Percentiles rank a stretch among this genome's conserved stretches.
Conservation (phyloP, 2,888 invertebrate genomes). For the Sclerodermus sp. region DNA sequence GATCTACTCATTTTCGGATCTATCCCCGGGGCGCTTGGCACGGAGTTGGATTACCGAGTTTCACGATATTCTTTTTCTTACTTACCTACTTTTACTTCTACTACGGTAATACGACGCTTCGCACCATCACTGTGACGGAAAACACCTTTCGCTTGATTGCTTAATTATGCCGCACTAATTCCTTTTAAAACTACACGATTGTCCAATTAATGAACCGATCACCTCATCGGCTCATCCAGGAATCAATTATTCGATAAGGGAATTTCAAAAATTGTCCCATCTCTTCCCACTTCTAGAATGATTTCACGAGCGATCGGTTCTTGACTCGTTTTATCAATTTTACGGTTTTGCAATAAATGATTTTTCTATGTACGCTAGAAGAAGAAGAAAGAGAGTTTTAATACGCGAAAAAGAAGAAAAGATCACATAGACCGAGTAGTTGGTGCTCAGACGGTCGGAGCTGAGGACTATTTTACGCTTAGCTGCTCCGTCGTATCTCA, state of each 20-base stretch:
- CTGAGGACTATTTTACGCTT: slow-evolving; percentile 53
- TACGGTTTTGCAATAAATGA: neutral
- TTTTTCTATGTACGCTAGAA: neutral
- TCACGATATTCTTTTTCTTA: slow-evolving; percentile 8
- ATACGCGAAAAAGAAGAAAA: slow-evolving; percentile 13
- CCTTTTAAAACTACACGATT: no score
- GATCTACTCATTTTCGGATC: slow-evolving; percentile 42
- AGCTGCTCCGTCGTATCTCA: slow-evolving; percentile 52
- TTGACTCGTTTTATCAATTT: no score
- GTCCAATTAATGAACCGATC: no score
- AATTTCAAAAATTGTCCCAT: no score
- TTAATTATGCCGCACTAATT: slow-evolving; percentile 20
- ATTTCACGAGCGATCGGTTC: no score
- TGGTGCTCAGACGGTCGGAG: slow-evolving; percentile 17
- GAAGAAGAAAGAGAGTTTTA: slow-evolving; percentile 13
- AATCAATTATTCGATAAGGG: no score
- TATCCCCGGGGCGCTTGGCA: slow-evolving; percentile 37
- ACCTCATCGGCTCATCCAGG: no score
- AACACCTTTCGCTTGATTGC: slow-evolving; percentile 21
- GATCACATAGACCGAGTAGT: slow-evolving; percentile 14
- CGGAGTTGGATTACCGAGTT: slow-evolving; percentile 33
- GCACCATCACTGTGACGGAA: neutral
- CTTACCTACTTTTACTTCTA: slow-evolving; percentile 2
- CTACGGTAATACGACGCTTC: slow-evolving; percentile 2
- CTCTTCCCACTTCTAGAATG: no score